Evolutionary conservation across 2,113 vertebrate species (phyloP), one percentile per base, ranked within the genome.

Genomic region (Gymnocephalus cernua): DNA sequence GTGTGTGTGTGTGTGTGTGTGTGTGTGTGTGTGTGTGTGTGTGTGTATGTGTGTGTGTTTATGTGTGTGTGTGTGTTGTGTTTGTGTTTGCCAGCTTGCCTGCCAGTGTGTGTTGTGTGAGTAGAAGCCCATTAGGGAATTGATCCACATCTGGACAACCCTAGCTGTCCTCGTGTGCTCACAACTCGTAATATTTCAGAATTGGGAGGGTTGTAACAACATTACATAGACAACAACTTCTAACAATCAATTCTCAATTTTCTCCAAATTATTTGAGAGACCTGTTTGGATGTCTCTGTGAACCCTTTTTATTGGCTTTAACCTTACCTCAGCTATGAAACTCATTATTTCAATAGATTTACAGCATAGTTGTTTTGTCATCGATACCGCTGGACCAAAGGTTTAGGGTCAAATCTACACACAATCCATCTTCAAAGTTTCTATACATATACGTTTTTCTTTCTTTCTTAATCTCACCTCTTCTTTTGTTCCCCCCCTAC

Each of bases 71-170:
- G 25, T 74, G 74, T 29, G 47, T 54, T 15, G 50, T 64, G 41
- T 74, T 50, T 48, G 12, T n/a, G 53, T 44, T 27, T 12, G 45
- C 18, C 25, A 50, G 21, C 18, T 14, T 48, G 58, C 25, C 35
- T 64, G 74, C 27, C 14, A 44, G 68, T 72, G 74, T 83, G 29
- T 68, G 50, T 68, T 56, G 67, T 67, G 23, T 41, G 10, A 66
- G 76, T 81, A 27, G 65, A 85, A 85, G 48, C 81, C 77, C 83
- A 91, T 93, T 89, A 91, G 85, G 65, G 87, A 90, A 93, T 93
- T 87, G 81, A 83, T 89, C 44, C 87, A 88, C 91, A 93, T 89
- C 93, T 92, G 90, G 90, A 86, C 73, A 27, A 51, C 61, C 57
- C 57, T 48, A n/a, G 62, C 67, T 74, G 69, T 61, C 57, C 65